Conservation (phyloP, 2,113 vertebrate genomes). For the Otis tarda region DNA sequence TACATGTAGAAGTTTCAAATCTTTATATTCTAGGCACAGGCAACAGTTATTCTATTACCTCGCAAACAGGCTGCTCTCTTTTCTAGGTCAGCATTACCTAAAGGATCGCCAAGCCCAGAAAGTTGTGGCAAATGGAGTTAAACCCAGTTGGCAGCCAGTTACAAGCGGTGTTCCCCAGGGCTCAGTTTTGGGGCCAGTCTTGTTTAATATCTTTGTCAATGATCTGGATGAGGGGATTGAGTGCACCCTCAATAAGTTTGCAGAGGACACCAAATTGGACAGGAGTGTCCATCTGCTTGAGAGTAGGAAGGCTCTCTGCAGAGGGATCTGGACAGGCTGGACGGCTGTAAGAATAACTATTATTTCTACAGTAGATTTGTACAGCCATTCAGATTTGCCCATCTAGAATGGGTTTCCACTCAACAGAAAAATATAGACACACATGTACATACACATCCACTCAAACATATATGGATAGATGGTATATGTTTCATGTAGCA, state of each 20-base stretch:
- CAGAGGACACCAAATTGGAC: too few species aligned
- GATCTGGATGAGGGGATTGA: too few species aligned
- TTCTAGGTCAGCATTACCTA: not conserved
- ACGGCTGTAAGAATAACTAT: not conserved
- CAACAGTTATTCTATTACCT: not conserved
- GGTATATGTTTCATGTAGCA: not conserved
- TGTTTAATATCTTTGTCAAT: too few species aligned
- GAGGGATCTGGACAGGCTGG: too few species aligned
- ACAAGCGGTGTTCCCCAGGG: too few species aligned
- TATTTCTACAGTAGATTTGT: not conserved
- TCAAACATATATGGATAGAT: not conserved
- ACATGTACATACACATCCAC: not conserved
- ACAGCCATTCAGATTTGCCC: not conserved
- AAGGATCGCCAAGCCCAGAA: not conserved
- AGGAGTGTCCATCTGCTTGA: too few species aligned
- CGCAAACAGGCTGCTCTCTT: not conserved
- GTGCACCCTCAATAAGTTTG: too few species aligned
- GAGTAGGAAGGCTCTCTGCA: too few species aligned
- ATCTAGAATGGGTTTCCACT: not conserved
- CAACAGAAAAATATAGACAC: not conserved
- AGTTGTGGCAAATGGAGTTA: too few species aligned
- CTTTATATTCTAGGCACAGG: not conserved
- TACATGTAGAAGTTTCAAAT: not conserved
- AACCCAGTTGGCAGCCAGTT: too few species aligned
- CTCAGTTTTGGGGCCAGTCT: too few species aligned